Evolutionary conservation across 2,113 vertebrate species (phyloP), one percentile per base, ranked within the genome.

Genomic region (Proterorhinus semilunaris): DNA sequence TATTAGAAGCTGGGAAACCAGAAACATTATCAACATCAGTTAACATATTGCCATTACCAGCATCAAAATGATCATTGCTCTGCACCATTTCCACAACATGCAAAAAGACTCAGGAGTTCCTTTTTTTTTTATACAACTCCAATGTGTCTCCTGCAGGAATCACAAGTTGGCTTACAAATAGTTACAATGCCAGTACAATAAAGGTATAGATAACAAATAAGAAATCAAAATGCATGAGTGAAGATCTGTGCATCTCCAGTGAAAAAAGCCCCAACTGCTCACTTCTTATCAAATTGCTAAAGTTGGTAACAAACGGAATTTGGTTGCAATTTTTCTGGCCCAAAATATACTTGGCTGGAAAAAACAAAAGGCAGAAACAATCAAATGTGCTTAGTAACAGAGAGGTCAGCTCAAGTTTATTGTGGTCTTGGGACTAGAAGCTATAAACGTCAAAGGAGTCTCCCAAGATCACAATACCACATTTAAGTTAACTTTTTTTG

Each of bases 1-100:
- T 91, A 92, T 91, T 91, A 88, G 90, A 91, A 91, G 89, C 89
- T 85, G 90, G 87, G 80, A 89, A 92, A 91, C 87, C 86, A 91
- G 89, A 27, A 89, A 86, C 83, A 88, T 91, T 82, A 89, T 86
- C 83, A 89, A 86, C 87, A 88, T 88, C 57, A 69, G 86, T 86
- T 82, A 84, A 78, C 83, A 81, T 86, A 89, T 87, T 89, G 86
- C 83, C 85, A 79, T 85, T 49, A 80, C 74, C 85, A 80, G 57
- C 74, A 83, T 80, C 74, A 57, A 42, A 17, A 76, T 78, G 82
- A 80, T 83, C 73, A 81, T 75, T 50, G 72, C 78, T 72, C 82
- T 55, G 49, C 75, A 83, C 79, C 82, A 83, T 81, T 80, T 79
- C 82, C 87, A 88, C 68, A 84, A 90, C 90, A 92, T 91, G 90